phyloP scores from a whole-genome alignment of 2,888 invertebrate species.

The Notodonta dromedarius region DNA sequence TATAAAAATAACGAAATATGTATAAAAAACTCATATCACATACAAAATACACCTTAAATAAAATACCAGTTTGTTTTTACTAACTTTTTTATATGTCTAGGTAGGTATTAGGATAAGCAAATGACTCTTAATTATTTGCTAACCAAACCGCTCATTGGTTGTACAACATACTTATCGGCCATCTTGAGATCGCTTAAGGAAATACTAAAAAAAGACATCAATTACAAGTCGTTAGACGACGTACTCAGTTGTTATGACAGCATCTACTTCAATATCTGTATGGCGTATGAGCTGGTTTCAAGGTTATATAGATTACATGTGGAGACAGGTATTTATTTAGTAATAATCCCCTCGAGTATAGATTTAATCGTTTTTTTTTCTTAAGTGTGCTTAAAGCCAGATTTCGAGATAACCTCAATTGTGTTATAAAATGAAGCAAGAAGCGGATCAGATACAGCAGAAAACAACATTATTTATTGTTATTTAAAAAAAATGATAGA shows the following conservation, averaged over 20 bases:
- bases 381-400: slow-evolving; percentile 7
- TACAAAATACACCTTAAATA: not conserved
- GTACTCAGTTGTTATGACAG: slow-evolving; percentile 28
- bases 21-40: too few relatives aligned
- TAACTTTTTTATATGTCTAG: not conserved
- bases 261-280: slow-evolving; percentile 34
- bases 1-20: too few relatives aligned
- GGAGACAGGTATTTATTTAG: slow-evolving; percentile 17
- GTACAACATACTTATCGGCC: slow-evolving; percentile 12
- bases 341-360: slow-evolving; percentile 14
- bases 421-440: slow-evolving; percentile 13
- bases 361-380: slow-evolving; percentile 12
- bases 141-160: slow-evolving; percentile 8
- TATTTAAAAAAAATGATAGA: too few relatives aligned
- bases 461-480: slow-evolving; percentile 18
- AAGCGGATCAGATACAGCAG: slow-evolving; percentile 5
- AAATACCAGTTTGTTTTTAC: not conserved
- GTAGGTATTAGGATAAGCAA: slow-evolving; percentile 5
- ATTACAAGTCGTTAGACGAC: slow-evolving; percentile 12
- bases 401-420: slow-evolving; percentile 6
- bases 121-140: slow-evolving; percentile 9
- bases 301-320: slow-evolving; percentile 34
- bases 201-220: slow-evolving; percentile 17
- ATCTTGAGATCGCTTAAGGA: slow-evolving; percentile 21
- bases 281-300: slow-evolving; percentile 42